A percentile compares a stretch with the other conserved stretches of the same genome.
Conservation (phyloP, 2,888 invertebrate genomes). For the Mantis religiosa region DNA sequence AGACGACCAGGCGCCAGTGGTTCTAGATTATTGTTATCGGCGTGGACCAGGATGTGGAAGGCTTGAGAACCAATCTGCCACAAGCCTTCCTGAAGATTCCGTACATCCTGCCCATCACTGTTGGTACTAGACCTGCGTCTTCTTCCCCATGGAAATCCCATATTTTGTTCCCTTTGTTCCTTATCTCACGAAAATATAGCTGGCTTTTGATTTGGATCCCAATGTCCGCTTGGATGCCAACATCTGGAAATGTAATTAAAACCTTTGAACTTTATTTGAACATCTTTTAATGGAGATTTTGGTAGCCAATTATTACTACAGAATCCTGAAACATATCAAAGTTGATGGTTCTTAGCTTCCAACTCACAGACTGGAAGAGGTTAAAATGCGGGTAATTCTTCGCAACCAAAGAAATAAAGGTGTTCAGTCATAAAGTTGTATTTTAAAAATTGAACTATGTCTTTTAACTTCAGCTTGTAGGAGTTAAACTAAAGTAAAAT, state of each 20-base stretch:
- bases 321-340: too few species aligned
- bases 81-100: conserved; percentile 68
- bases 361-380: too few species aligned
- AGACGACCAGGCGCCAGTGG: background rate
- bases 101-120: conserved; percentile 48
- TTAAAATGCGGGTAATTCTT: too few species aligned
- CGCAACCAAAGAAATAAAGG: too few species aligned
- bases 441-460: too few species aligned
- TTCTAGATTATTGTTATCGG: conserved; percentile 1
- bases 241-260: background rate
- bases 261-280: background rate
- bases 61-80: conserved; percentile 77
- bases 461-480: too few species aligned
- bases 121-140: background rate
- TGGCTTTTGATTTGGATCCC: background rate
- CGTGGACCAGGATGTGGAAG: conserved; percentile 68
- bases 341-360: too few species aligned
- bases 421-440: too few species aligned
- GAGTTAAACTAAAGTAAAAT: too few species aligned
- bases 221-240: background rate
- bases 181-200: background rate
- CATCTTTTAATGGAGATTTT: background rate
- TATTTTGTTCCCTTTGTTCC: background rate
- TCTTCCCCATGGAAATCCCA: background rate
- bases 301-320: too few species aligned